phyloP scores from a whole-genome alignment of 2,888 invertebrate species.

The Orthonevra nobilis region DNA sequence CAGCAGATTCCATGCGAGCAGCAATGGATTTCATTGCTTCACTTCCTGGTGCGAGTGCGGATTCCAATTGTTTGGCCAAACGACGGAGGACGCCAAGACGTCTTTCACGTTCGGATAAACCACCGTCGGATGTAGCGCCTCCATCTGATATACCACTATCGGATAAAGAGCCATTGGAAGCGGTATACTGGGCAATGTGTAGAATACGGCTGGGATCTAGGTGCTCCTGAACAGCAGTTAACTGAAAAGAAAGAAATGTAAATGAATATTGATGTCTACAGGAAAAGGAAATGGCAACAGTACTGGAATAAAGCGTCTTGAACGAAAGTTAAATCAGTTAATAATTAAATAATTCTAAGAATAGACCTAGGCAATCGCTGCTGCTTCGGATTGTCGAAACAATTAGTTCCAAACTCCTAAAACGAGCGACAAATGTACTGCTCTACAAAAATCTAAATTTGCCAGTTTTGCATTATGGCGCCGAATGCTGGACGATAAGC shows the following conservation, averaged over 20 bases:
- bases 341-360: too few species aligned
- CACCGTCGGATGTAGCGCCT: slow-evolving; percentile 87
- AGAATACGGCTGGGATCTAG: slow-evolving; percentile 78
- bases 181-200: slow-evolving; percentile 78
- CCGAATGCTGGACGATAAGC: too few species aligned
- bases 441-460: too few species aligned
- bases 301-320: too few species aligned
- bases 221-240: slow-evolving; percentile 78
- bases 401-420: too few species aligned
- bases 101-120: slow-evolving; percentile 84
- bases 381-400: too few species aligned
- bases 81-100: slow-evolving; percentile 84
- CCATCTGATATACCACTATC: slow-evolving; percentile 89
- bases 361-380: too few species aligned
- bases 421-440: too few species aligned
- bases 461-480: too few species aligned
- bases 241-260: slow-evolving; percentile 69
- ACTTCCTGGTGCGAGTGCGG: slow-evolving; percentile 85
- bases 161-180: slow-evolving; percentile 83
- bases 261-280: too few species aligned
- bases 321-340: too few species aligned
- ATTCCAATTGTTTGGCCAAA: slow-evolving; percentile 84
- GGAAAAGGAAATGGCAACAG: too few species aligned
- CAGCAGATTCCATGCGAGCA: slow-evolving; percentile 84
- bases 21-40: slow-evolving; percentile 84